Evolutionary conservation across 2,888 invertebrate species (phyloP).

Genomic region (Ganaspis brasiliensis): DNA sequence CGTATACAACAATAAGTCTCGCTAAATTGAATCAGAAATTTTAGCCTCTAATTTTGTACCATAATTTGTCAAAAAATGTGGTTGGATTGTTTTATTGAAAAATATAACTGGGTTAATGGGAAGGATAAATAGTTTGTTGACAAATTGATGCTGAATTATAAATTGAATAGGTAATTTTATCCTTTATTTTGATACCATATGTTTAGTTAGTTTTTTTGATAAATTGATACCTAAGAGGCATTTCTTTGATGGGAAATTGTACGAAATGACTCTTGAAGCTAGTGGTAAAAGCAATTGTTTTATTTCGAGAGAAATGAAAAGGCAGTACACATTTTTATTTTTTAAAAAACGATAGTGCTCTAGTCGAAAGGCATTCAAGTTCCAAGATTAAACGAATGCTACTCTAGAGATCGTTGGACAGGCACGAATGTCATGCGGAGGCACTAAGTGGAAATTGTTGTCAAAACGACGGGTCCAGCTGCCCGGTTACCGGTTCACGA

Average conservation of each 20-base stretch:
- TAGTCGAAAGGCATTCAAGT: conserved; percentile 39
- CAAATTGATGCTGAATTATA: no score
- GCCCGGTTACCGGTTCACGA: conserved; percentile 68
- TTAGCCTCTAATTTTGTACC: no score
- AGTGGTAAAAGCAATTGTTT: not conserved
- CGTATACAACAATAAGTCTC: not conserved
- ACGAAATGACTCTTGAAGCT: no score
- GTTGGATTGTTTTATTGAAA: no score
- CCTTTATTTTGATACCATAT: no score
- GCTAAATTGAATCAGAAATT: not conserved
- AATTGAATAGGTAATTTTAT: no score
- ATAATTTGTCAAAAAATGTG: no score
- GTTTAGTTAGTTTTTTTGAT: no score
- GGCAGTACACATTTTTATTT: conserved; percentile 5
- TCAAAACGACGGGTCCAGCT: conserved; percentile 75
- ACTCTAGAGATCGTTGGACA: conserved; percentile 60
- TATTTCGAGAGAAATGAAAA: not conserved
- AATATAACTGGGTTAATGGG: no score
- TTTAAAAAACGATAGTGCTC: conserved; percentile 31
- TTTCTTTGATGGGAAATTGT: no score
- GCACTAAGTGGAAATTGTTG: conserved; percentile 80
- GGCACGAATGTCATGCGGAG: conserved; percentile 70
- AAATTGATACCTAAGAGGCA: no score
- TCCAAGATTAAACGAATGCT: conserved; percentile 48
- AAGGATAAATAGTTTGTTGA: no score